Base-by-base conservation (phyloP, 2,113 vertebrate genomes). In the Cyprinus carpio region DNA sequence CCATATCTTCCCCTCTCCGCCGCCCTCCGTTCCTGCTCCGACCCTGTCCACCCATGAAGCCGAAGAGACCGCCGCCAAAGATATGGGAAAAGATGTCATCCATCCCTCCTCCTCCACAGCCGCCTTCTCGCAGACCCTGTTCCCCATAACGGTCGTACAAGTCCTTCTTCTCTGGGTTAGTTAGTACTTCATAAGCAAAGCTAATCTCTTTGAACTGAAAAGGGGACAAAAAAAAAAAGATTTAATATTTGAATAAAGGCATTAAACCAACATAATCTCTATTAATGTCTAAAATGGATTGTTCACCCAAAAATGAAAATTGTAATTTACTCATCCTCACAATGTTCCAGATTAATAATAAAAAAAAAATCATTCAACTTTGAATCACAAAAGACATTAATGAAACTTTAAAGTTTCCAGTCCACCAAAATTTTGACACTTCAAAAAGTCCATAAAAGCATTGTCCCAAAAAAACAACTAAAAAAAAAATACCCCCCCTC, bases 11-110 rank as follows among this genome's bases (percentile, higher is more conserved):
- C 84, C 98, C 98, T 97, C 97, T 96, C 90, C 98, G 96, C 91
- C 97, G 96, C 62, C 98, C 98, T 64, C 98, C 98, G 80, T 99
- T 99, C 76, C 96, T 97, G 93, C 96, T 97, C 88, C 93, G 95
- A 69, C 95, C 96, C 86, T 98, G 98, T 67, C 96, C 97, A 31
- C 98, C 97, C 97, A 99, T 98, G 91, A 99, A 99, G 79, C 97
- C 96, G 80, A 99, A 99, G 27, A 99, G 95, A 86, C 98, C 96
- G 62, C 98, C 98, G 11, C 98, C 97, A 92, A 99, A 99, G 90
- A 99, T 99, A 88, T 99, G 98, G 83, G 98, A 99, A 94, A 99
- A 99, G 91, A 99, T 99, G 87, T 99, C 98, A 56, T 99, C 98
- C 98, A 99, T 99, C 84, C 97, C 97, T 18, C 96, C 95, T 7